Conservation (phyloP, 2,888 invertebrate genomes). For the Dilophus febrilis region DNA sequence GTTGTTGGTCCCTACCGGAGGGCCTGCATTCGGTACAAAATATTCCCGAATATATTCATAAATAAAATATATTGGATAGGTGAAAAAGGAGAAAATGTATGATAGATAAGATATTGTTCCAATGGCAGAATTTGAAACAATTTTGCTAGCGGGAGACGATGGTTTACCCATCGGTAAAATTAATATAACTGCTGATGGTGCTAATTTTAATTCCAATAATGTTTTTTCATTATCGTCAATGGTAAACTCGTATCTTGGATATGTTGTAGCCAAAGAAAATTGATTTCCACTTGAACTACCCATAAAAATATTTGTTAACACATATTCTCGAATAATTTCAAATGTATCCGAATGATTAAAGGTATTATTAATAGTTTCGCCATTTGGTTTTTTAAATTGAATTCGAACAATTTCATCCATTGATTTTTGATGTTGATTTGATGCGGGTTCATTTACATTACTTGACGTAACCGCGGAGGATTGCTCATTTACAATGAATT, state of each 20-base stretch:
- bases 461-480: slow-evolving; percentile 3
- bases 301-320: slow-evolving; percentile 20
- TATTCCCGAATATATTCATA: background rate
- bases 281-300: slow-evolving; percentile 29
- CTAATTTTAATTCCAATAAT: slow-evolving; percentile 64
- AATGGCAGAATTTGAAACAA: background rate
- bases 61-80: background rate
- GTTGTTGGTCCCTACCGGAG: slow-evolving; percentile 4
- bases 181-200: slow-evolving; percentile 70
- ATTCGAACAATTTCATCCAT: slow-evolving; percentile 57
- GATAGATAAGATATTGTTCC: background rate
- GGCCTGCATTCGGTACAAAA: background rate
- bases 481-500: slow-evolving; percentile 21
- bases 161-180: slow-evolving; percentile 25
- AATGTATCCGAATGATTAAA: slow-evolving; percentile 53
- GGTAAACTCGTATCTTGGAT: slow-evolving; percentile 74
- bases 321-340: slow-evolving; percentile 32
- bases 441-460: slow-evolving; percentile 5
- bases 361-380: slow-evolving; percentile 51
- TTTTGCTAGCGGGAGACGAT: slow-evolving; percentile 8
- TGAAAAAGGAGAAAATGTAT: too few species aligned
- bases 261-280: slow-evolving; percentile 68
- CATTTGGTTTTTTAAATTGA: slow-evolving; percentile 76
- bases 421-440: slow-evolving; percentile 13
- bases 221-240: slow-evolving; percentile 80